Base-by-base conservation (phyloP, 2,113 vertebrate species). In the Aldabrachelys gigantea region DNA sequence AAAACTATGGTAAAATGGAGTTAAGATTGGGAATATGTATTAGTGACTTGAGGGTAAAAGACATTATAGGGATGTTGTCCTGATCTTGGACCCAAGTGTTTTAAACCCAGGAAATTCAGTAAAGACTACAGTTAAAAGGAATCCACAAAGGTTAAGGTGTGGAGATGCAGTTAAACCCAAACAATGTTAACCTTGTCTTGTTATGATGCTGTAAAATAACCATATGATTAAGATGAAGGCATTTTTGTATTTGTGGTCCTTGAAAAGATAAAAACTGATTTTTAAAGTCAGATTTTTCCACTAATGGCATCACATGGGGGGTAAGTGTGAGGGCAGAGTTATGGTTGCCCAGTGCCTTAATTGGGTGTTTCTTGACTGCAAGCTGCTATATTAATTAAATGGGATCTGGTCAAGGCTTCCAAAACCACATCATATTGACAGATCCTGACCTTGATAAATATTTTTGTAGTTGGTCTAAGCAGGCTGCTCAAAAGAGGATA, bases 401-500 rank as follows among this genome's bases (percentile, higher is more conserved):
- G 25, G 59, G 59, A 35, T 62, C 29, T 17, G 31, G 62, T 65
- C 31, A 65, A 65, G 62, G 31, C 31, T 93, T 93, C 11, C n/a
- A 85, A 90, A 35, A 10, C 6, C 27, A 56, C 1, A 0, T 49
- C 49, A 59, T 31, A 54, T 11, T 83, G 92, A 56, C n/a, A 84
- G 22, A 56, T 85, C 92, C 54, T 84, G n/a, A 84, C 17, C 80
- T 94, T 75, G 47, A 85, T 94, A 81, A 85, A 31, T 65, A 81
- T 65, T 87, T 29, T 69, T 59, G 24, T 5, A 4, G 0, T 75
- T 94, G 94, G 41, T 88, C 82, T 81, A 25, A 27, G 52, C 53
- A 57, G 25, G 89, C 84, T 95, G 31, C 80, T 91, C n/a, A 85
- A 85, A 50, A 96, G 54, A 84, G 94, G 87, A 78, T 83, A 84